phyloP scores from a whole-genome alignment of 2,888 invertebrate genomes.

The Cotesia congregata region DNA sequence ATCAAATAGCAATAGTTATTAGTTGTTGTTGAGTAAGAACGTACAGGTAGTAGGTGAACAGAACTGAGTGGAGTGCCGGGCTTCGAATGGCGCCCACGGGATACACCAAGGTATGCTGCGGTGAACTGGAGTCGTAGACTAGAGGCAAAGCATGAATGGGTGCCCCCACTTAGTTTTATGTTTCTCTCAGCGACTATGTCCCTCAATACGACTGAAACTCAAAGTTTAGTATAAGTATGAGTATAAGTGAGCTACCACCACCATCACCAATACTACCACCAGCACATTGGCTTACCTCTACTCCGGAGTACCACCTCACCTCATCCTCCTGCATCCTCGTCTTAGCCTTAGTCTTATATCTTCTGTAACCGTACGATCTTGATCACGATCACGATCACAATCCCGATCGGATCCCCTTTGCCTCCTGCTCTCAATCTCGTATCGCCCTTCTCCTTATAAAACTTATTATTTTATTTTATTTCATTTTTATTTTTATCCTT shows the following conservation, averaged over 20 bases:
- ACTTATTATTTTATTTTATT: slow-evolving; percentile 15
- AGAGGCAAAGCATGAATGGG: slow-evolving; percentile 69
- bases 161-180: slow-evolving; percentile 58
- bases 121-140: slow-evolving; percentile 67
- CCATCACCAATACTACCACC: slow-evolving; percentile 20
- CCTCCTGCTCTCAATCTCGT: slow-evolving; percentile 43
- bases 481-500: slow-evolving; percentile 23
- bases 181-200: slow-evolving; percentile 27
- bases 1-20: neutral
- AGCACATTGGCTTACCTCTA: slow-evolving; percentile 33
- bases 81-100: slow-evolving; percentile 63
- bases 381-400: neutral
- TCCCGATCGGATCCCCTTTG: slow-evolving; percentile 39
- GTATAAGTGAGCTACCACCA: neutral
- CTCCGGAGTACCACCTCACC: neutral
- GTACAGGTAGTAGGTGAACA: slow-evolving; percentile 51
- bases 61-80: slow-evolving; percentile 50
- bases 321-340: slow-evolving; percentile 18
- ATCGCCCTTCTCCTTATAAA: slow-evolving; percentile 11
- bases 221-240: too few relatives aligned
- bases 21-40: slow-evolving; percentile 23
- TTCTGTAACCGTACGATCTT: slow-evolving; percentile 17
- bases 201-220: slow-evolving; percentile 20
- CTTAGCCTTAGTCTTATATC: slow-evolving; percentile 3
- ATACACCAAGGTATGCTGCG: slow-evolving; percentile 65